Evolutionary conservation across 2,888 invertebrate genomes (phyloP), one percentile per base, ranked within the genome.

Genomic region (Hesperia comma): DNA sequence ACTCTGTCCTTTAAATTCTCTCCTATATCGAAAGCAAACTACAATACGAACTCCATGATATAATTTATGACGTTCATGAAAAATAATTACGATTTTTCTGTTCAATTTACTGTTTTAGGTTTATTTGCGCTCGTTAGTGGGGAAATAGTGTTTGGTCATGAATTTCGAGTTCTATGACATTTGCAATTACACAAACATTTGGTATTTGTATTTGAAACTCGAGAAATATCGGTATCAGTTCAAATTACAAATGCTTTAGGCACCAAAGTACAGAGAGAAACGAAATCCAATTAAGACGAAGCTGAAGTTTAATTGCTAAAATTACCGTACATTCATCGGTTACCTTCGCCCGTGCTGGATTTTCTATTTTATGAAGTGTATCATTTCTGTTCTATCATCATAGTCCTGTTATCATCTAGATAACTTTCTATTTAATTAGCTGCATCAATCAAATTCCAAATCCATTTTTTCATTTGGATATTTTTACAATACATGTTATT

Each of bases 241-340:
- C 37, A 51, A 63, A 49, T 63, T 56, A 56, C 37, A 56, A 63
- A 53, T 19, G 58, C 64, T 64, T 40, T 62, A 64, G 64, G 58
- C 57, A 49, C 57, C 63, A 56, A 57, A 57, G 57, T 51, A 58
- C 58, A 64, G 51, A 51, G 40, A 55, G 33, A 56, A 64, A 53
- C 33, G 58, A 58, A 64, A 64, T 64, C 64, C 64, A 64, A 64
- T 64, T 64, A 64, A 64, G 64, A 58, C 64, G 58, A 19, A 7
- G 58, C 53, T 53, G 58, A 53, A 53, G 58, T 58, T 64, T 64
- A 64, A 64, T 64, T 64, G 51, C 58, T 64, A 46, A 41, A 53
- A 58, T 41, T 64, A 40, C 26, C 33, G 41, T 26, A 58, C 58
- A 41, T 54, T 43, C 10, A 64, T 41, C 58, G 43, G 32, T 53